phyloP scores from a whole-genome alignment of 2,113 vertebrate species.

The Gallinago jamesoni region DNA sequence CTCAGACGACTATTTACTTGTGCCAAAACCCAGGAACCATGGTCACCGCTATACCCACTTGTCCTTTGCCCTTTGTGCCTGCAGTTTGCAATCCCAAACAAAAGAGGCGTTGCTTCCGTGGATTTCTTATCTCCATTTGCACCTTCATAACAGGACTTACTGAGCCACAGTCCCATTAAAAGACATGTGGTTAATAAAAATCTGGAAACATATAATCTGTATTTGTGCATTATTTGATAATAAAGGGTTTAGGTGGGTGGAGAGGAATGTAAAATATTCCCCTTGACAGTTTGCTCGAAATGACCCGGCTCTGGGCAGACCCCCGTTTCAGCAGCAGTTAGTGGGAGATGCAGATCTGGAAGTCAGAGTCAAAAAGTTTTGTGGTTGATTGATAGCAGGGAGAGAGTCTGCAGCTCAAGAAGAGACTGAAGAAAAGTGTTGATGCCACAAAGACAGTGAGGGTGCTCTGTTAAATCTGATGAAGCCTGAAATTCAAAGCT shows the following conservation, averaged over 20 bases:
- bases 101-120: rapidly evolving
- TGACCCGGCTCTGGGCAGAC: not conserved
- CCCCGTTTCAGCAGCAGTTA: not conserved
- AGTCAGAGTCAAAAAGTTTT: not conserved
- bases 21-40: not conserved
- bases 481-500: constrained; percentile 41
- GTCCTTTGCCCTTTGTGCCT: not conserved
- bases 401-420: not conserved
- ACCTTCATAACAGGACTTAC: not conserved
- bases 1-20: not conserved
- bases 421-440: not conserved
- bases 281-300: not conserved
- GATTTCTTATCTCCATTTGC: not conserved
- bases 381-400: not conserved
- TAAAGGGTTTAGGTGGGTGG: not conserved
- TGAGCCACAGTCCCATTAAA: not conserved
- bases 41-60: not conserved
- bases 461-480: not conserved
- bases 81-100: not conserved
- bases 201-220: not conserved
- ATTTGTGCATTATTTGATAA: not conserved
- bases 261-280: not conserved
- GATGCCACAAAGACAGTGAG: not conserved
- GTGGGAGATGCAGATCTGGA: not conserved
- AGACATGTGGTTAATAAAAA: not conserved